Percentiles rank a stretch among this genome's conserved stretches.
Conservation (phyloP, 2,888 invertebrate species). For the Drosophila tripunctata region DNA sequence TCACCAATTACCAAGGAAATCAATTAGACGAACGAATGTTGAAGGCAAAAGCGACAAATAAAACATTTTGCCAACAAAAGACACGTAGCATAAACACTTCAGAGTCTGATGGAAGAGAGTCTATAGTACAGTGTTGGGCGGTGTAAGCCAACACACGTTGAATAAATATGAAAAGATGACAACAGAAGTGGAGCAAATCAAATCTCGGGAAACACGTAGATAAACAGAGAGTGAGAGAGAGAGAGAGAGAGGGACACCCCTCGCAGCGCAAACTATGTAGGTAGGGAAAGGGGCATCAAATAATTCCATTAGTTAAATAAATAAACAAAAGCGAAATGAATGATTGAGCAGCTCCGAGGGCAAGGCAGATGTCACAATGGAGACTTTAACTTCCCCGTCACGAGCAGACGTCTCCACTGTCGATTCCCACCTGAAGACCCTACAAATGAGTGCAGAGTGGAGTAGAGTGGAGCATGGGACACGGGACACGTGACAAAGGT, state of each 20-base stretch:
- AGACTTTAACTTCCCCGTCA: constrained; percentile 44
- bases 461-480: background rate
- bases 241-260: too few species aligned
- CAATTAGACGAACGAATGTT: constrained; percentile 39
- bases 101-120: background rate
- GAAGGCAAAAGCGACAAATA: constrained; percentile 20
- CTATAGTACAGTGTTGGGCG: background rate
- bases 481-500: constrained; percentile 50
- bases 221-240: constrained; percentile 31
- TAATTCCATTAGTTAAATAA: constrained; percentile 83
- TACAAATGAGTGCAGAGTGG: constrained; percentile 3
- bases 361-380: constrained; percentile 6
- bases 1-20: constrained; percentile 52
- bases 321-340: constrained; percentile 78
- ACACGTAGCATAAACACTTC: constrained; percentile 48
- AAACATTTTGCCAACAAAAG: constrained; percentile 43
- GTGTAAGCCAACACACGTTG: constrained; percentile 32
- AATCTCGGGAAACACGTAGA: constrained; percentile 49
- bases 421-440: background rate
- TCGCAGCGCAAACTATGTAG: constrained; percentile 13
- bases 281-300: constrained; percentile 43
- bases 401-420: constrained; percentile 20
- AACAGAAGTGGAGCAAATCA: constrained; percentile 41
- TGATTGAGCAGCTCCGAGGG: constrained; percentile 60
- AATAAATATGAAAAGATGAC: constrained; percentile 54